Evolutionary conservation across 2,888 invertebrate genomes (phyloP).

Genomic region (Phania funesta): DNA sequence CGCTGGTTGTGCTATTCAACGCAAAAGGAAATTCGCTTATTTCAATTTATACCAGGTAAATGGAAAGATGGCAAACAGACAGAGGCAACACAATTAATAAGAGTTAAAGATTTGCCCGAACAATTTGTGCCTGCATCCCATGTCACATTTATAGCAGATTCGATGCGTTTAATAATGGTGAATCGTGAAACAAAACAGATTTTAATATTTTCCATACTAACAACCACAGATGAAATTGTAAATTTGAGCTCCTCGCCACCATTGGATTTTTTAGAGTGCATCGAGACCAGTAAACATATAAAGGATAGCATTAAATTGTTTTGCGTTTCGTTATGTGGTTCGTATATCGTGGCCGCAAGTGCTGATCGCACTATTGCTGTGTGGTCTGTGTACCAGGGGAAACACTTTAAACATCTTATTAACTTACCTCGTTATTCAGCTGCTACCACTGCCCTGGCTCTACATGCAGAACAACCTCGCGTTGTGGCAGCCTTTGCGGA

Average conservation of each 20-base stretch:
- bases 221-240: conserved; percentile 68
- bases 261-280: conserved; percentile 76
- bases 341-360: conserved; percentile 86
- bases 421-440: conserved; percentile 86
- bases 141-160: conserved; percentile 80
- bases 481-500: conserved; percentile 89
- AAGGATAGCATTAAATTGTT: conserved; percentile 82
- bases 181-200: conserved; percentile 78
- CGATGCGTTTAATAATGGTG: conserved; percentile 79
- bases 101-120: conserved; percentile 78
- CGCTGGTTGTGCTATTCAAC: conserved; percentile 89
- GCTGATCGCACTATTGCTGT: conserved; percentile 84
- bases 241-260: conserved; percentile 65
- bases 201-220: conserved; percentile 79
- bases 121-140: conserved; percentile 78
- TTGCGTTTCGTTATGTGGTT: conserved; percentile 82
- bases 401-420: conserved; percentile 81
- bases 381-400: conserved; percentile 81
- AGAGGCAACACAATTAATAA: conserved; percentile 71
- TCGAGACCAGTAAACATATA: conserved; percentile 80
- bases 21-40: conserved; percentile 84
- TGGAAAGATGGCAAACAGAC: conserved; percentile 67
- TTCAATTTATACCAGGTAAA: conserved; percentile 70
- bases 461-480: conserved; percentile 83
- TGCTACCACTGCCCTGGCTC: conserved; percentile 86